phyloP scores from a whole-genome alignment of 2,113 vertebrate genomes.

The Amphiprion percula region DNA sequence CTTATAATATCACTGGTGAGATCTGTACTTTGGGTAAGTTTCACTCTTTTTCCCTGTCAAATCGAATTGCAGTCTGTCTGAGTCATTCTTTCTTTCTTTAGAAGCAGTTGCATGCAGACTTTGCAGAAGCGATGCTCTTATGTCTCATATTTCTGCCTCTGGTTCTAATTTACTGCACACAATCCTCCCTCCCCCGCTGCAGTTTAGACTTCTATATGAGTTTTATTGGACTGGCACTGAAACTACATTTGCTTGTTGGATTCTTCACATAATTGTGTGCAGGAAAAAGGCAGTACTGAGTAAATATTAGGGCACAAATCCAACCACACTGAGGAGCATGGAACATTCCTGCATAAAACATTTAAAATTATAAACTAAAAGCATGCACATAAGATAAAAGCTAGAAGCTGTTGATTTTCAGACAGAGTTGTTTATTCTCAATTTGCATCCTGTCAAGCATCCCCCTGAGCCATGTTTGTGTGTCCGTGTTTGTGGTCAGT shows the following conservation, averaged over 20 bases:
- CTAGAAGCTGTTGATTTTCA: slow-evolving; percentile 5
- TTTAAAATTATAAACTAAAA: background rate
- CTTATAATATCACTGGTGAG: background rate
- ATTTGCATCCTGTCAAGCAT: slow-evolving; percentile 31
- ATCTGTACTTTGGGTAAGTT: slow-evolving; percentile 64
- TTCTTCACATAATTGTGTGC: slow-evolving; percentile 39
- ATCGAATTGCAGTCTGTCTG: background rate
- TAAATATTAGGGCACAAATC: background rate
- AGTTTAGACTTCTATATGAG: background rate
- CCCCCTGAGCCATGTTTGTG: slow-evolving; percentile 48
- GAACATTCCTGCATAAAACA: background rate
- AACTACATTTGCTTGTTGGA: slow-evolving; percentile 6
- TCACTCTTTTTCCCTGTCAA: slow-evolving; percentile 3
- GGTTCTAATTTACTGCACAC: slow-evolving; percentile 62
- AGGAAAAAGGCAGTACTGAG: background rate
- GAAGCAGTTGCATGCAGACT: slow-evolving; percentile 18
- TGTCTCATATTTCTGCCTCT: slow-evolving; percentile 54
- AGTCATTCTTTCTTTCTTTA: slow-evolving; percentile 5
- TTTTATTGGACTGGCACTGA: background rate
- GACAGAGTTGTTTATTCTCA: slow-evolving; percentile 21
- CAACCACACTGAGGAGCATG: background rate
- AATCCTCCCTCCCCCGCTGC: background rate
- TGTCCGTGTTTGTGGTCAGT: slow-evolving; percentile 46
- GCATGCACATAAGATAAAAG: background rate
- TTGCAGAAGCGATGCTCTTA: slow-evolving; percentile 40